Evolutionary conservation across 2,113 vertebrate species (phyloP).

Genomic region (Deroptyus accipitrinus): DNA sequence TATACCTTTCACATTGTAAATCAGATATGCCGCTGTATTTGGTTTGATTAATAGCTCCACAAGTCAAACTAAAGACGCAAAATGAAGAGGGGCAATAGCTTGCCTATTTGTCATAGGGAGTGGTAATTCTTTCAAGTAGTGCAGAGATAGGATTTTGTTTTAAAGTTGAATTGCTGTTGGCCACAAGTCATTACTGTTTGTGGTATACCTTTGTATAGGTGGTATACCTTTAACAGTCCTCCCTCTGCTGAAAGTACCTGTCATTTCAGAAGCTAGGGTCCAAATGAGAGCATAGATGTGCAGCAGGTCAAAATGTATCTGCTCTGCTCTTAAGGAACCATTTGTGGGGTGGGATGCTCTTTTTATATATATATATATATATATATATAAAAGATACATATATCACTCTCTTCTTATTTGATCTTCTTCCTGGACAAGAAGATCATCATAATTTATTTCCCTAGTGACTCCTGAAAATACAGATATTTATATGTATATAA

Average conservation of each 20-base stretch:
- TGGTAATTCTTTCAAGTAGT: not conserved
- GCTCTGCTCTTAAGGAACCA: not conserved
- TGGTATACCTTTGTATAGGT: not conserved
- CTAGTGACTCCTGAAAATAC: not conserved
- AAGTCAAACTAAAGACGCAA: not conserved
- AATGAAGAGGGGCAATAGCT: not conserved
- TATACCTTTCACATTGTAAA: not conserved
- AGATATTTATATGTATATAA: not conserved
- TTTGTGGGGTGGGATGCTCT: not conserved
- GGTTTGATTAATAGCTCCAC: not conserved
- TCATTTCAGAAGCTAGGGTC: not conserved
- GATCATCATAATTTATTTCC: not conserved
- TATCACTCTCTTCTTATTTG: not conserved
- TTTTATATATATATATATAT: not conserved
- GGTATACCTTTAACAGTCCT: not conserved
- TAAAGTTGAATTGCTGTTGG: not conserved
- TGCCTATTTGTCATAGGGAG: not conserved
- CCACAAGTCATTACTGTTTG: not conserved
- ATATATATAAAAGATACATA: not conserved
- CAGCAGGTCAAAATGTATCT: not conserved
- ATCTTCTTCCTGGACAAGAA: not conserved
- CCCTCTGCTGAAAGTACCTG: not conserved
- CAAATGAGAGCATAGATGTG: not conserved
- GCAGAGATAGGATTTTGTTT: not conserved
- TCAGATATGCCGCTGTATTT: not conserved